These are phyloP conservation scores for Cynodonichthys magdalenae DNA, from an alignment of 2,797 vertebrate genomes.

Conservation along the genomic window DNA sequence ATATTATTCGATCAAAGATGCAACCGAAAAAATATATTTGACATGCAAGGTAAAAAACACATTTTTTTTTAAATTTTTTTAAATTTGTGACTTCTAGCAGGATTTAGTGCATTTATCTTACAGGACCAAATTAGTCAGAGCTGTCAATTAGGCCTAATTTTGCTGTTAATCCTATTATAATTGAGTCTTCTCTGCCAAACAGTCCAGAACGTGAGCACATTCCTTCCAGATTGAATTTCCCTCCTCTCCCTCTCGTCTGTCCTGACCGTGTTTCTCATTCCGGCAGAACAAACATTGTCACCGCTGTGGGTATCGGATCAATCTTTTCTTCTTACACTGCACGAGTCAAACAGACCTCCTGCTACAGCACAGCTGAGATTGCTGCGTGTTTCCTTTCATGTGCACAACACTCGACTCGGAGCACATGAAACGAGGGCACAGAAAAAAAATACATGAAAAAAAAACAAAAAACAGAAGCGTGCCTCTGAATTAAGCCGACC, in stretches of 20 bases:
- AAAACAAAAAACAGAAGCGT: slow-evolving; percentile 24
- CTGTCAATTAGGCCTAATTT: background rate
- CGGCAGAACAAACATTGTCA: slow-evolving; percentile 34
- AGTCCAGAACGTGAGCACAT: background rate
- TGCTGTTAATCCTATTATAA: background rate
- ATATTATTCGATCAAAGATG: too few species aligned
- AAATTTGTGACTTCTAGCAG: too few species aligned
- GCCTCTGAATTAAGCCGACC: slow-evolving; percentile 54
- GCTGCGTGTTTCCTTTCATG: slow-evolving; percentile 19
- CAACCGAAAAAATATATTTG: too few species aligned
- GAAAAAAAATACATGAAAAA: too few species aligned
- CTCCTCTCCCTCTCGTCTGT: slow-evolving; percentile 9
- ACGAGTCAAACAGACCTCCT: slow-evolving; percentile 2
- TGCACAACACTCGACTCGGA: slow-evolving; percentile 17
- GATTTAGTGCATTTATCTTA: background rate
- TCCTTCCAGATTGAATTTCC: slow-evolving; percentile 7
- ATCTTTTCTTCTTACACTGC: slow-evolving; percentile 21
- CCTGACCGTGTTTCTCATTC: slow-evolving; percentile 31
- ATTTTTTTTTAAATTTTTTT: too few species aligned
- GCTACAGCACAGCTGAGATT: background rate
- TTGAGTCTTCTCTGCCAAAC: background rate
- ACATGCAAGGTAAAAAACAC: too few species aligned
- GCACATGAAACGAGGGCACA: slow-evolving; percentile 4
- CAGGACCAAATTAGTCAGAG: background rate
- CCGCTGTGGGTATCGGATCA: slow-evolving; percentile 33